A percentile compares a stretch with the other conserved stretches of the same genome.
phyloP scores from a whole-genome alignment of 1,140 invertebrate species.

The Zaprionus africanus region DNA sequence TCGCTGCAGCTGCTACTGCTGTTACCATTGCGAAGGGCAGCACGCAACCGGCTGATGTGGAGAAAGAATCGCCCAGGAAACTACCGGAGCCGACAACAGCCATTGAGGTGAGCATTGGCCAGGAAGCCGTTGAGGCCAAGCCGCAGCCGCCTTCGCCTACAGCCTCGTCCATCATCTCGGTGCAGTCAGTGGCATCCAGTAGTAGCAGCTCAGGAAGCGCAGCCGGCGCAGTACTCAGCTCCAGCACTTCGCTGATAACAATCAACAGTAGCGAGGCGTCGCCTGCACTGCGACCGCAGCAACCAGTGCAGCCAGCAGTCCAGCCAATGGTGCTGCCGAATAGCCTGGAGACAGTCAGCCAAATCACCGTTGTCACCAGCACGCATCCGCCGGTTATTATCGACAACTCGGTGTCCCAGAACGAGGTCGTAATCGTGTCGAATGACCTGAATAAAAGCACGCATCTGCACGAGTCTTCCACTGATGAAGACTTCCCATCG shows the following conservation, averaged over 20 bases:
- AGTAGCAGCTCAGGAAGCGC: constrained; percentile 57
- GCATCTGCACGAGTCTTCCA: constrained; percentile 87
- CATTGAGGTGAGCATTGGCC: constrained; percentile 80
- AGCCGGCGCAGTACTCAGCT: constrained; percentile 63
- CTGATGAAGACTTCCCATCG: constrained; percentile 89
- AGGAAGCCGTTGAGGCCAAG: constrained; percentile 54
- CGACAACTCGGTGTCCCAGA: constrained; percentile 85
- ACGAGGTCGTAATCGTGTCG: constrained; percentile 91
- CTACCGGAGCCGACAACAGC: constrained; percentile 57
- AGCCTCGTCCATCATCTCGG: constrained; percentile 82
- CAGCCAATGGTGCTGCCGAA: constrained; percentile 86
- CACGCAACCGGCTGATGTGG: constrained; percentile 8
- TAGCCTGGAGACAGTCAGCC: constrained; percentile 89
- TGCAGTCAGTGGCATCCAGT: constrained; percentile 68
- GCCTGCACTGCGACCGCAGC: constrained; percentile 48
- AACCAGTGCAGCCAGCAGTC: constrained; percentile 16
- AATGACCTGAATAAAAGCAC: constrained; percentile 90
- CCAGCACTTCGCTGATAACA: constrained; percentile 79
- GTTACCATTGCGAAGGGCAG: constrained; percentile 17
- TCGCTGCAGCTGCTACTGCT: constrained; percentile 38
- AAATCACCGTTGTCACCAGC: constrained; percentile 92
- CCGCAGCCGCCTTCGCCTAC: constrained; percentile 85
- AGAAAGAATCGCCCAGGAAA: constrained; percentile 39
- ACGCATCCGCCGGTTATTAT: constrained; percentile 91
- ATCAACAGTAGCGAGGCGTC: constrained; percentile 78